A percentile compares a stretch with the other conserved stretches of the same genome.
These are phyloP conservation scores for Mastomys coucha DNA, from an alignment of 2,113 vertebrate genomes.

Conservation along the genomic window DNA sequence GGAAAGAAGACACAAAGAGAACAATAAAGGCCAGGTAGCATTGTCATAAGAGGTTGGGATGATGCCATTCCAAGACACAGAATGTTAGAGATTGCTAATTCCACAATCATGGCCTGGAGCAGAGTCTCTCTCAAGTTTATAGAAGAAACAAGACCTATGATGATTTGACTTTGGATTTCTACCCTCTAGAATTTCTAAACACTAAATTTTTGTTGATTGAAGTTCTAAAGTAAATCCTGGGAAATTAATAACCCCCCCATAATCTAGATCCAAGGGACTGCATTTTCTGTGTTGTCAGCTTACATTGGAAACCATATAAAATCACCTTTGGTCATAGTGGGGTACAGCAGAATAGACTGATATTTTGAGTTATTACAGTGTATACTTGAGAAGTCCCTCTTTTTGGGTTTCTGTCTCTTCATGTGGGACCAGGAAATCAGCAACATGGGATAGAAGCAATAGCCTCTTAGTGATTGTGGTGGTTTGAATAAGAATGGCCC, in stretches of 20 bases:
- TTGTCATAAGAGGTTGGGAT: background rate
- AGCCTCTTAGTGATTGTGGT: background rate
- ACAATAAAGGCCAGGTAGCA: background rate
- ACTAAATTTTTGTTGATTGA: background rate
- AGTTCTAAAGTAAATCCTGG: background rate
- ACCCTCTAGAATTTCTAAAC: background rate
- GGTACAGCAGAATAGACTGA: background rate
- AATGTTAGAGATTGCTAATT: background rate
- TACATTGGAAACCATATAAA: background rate
- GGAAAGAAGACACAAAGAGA: background rate
- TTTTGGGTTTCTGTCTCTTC: conserved; percentile 11
- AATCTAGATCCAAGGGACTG: background rate
- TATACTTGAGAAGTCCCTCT: background rate
- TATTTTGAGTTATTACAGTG: background rate
- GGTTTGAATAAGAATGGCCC: background rate
- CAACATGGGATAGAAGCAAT: background rate
- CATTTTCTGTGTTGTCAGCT: background rate
- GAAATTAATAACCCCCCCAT: background rate
- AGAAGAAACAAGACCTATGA: background rate
- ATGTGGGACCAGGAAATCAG: conserved; percentile 28
- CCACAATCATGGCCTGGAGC: background rate
- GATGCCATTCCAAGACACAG: background rate
- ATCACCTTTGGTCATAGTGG: background rate
- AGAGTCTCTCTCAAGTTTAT: background rate
- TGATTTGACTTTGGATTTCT: background rate